Base-by-base conservation (phyloP, 2,888 invertebrate genomes). In the Nyleta sp. region DNA sequence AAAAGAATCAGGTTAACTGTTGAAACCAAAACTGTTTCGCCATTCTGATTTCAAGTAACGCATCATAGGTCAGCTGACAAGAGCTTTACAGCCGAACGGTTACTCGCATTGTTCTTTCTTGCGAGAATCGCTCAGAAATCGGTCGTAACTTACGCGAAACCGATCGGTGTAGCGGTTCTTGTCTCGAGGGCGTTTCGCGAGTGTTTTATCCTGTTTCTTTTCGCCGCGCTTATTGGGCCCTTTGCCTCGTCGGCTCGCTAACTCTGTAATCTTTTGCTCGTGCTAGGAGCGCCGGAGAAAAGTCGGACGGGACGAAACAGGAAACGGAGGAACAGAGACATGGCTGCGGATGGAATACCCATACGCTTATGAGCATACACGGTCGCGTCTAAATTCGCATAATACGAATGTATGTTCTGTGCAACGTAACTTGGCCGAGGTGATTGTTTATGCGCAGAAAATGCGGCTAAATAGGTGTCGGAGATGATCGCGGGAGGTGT, bases 231-330 rank as follows among this genome's bases (percentile, higher is more conserved):
- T n/a, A n/a, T n/a, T n/a, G n/a, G 59, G 64, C 59, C 44, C 48
- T 48, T 65, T 15, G 55, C 44, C 10, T 44, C 35, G 68, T 55
- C 72, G 77, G 75, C n/a, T n/a, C 73, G 57, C 55, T 59, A 68
- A 78, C 57, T 64, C 80, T 80, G 80, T 76, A 81, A 82, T 82
- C 80, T 80, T 81, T 73, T n/a, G n/a, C n/a, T n/a, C n/a, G n/a
- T 38, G 67, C 35, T 42, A 52, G 40, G 17, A 44, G 46, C n/a
- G 33, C 18, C 50, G 60, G 15, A 42, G 33, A 55, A 71, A 62
- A 53, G 55, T 46, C 33, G 17, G 38, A 60, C 38, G 10, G 64
- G 31, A 22, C 22, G 75, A 60, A 55, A 28, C 42, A 40, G 72
- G 53, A 28, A 46, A 35, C 35, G 22, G 7, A 20, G n/a, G n/a